A percentile compares a stretch with the other conserved stretches of the same genome.
Evolutionary conservation across 92 coral and sea anemone genomes (phyloP).

Genomic region (Phenganax subtilis): DNA sequence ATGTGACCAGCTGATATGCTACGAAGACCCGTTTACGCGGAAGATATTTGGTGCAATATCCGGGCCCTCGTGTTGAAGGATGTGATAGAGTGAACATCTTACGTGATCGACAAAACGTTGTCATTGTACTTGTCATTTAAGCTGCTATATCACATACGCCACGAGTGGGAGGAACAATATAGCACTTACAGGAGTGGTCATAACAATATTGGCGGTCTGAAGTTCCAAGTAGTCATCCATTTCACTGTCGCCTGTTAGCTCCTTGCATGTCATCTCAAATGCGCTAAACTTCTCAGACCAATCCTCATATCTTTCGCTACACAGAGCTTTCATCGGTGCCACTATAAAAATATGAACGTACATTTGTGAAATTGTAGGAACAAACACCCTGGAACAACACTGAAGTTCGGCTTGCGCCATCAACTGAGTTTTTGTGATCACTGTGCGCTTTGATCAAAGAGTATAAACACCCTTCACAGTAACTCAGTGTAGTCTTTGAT

Average conservation of each 20-base stretch:
- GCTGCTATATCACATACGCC: no score
- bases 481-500: no score
- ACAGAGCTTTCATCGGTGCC: slow-evolving; percentile 99
- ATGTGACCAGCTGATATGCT: no score
- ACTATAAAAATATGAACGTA: slow-evolving; percentile 42
- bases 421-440: background rate
- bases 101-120: no score
- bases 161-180: no score
- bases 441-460: background rate
- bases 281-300: slow-evolving; percentile 81
- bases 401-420: background rate
- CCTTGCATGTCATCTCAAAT: slow-evolving; percentile 83
- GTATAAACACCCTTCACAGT: background rate
- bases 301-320: slow-evolving; percentile 85
- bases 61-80: no score
- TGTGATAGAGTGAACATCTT: no score
- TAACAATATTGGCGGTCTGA: slow-evolving; percentile 71
- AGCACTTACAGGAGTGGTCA: slow-evolving; percentile 96
- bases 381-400: background rate
- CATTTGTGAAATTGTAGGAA: background rate
- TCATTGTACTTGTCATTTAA: no score
- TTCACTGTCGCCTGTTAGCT: slow-evolving; percentile 97
- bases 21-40: no score
- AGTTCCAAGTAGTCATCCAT: slow-evolving; percentile 85
- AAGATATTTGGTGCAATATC: no score